Base-by-base conservation (phyloP, 2,888 invertebrate species). In the Sinelater perroti region DNA sequence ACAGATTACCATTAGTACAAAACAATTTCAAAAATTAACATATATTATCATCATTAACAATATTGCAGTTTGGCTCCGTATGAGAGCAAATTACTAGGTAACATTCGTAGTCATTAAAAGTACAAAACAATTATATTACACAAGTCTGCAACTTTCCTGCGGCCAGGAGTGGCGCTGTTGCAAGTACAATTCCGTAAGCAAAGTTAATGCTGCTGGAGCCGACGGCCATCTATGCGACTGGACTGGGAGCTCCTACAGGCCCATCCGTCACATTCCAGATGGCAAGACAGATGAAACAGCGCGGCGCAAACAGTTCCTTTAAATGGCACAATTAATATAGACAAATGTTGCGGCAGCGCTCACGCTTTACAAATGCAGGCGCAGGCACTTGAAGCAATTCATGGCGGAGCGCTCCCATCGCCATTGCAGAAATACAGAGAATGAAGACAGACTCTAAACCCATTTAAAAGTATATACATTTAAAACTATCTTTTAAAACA, bases 291-390 rank as follows among this genome's bases (percentile, higher is more conserved):
- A 33, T 42, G 30, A 40, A 52, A 52, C 30, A 52, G 31, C 38
- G 40, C 31, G 30, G 21, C 20, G 18, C 31, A 52, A 31, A 30
- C 30, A 31, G 16, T 28, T 36, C 42, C 33, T 13, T 31, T 33
- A 52, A n/a, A 52, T 52, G 52, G 52, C 52, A 52, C 52, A 33
- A 33, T 52, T 33, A 52, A n/a, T n/a, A n/a, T n/a, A n/a, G n/a
- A n/a, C n/a, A n/a, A n/a, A n/a, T n/a, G n/a, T n/a, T n/a, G n/a
- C n/a, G n/a, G n/a, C n/a, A n/a, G n/a, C n/a, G n/a, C n/a, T n/a
- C n/a, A n/a, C n/a, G n/a, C n/a, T n/a, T n/a, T n/a, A n/a, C n/a
- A n/a, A n/a, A n/a, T n/a, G n/a, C n/a, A n/a, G n/a, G n/a, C n/a
- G n/a, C n/a, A n/a, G n/a, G n/a, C n/a, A n/a, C n/a, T n/a, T n/a